A percentile compares a stretch with the other conserved stretches of the same genome.
Evolutionary conservation across 2,797 vertebrate genomes (phyloP).

Genomic region (Crenichthys baileyi): DNA sequence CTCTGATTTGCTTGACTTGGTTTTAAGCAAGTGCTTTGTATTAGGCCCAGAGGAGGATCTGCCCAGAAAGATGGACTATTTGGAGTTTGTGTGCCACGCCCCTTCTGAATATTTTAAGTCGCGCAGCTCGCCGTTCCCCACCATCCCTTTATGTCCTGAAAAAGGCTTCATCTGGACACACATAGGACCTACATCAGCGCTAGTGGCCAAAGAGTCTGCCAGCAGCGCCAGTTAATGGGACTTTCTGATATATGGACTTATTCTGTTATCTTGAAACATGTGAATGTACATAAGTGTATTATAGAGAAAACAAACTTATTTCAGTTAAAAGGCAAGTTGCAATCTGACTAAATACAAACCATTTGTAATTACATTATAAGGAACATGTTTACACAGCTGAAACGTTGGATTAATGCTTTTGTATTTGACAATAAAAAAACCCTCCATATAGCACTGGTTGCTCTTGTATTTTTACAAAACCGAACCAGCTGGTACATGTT

Average conservation of each 20-base stretch:
- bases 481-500: not conserved
- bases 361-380: slow-evolving; percentile 16
- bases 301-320: slow-evolving; percentile 37
- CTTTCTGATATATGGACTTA: slow-evolving; percentile 34
- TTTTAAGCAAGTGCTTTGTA: slow-evolving; percentile 8
- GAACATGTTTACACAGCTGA: slow-evolving; percentile 18
- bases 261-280: slow-evolving; percentile 49
- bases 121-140: slow-evolving; percentile 93
- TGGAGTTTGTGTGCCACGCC: slow-evolving; percentile 98
- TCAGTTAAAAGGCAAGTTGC: slow-evolving; percentile 38
- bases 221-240: slow-evolving; percentile 81
- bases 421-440: slow-evolving; percentile 61
- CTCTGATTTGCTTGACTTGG: not conserved
- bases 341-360: slow-evolving; percentile 34
- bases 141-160: slow-evolving; percentile 91
- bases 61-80: slow-evolving; percentile 97
- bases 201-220: slow-evolving; percentile 89
- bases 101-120: slow-evolving; percentile 99
- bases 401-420: slow-evolving; percentile 51
- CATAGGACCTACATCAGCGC: slow-evolving; percentile 89
- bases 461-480: slow-evolving; percentile 1
- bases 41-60: slow-evolving; percentile 97
- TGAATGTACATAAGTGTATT: slow-evolving; percentile 65
- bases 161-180: slow-evolving; percentile 98
- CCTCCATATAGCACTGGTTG: not conserved